Evolutionary conservation across 2,888 invertebrate genomes (phyloP), one percentile per base, ranked within the genome.

Genomic region (Volucella inflata): DNA sequence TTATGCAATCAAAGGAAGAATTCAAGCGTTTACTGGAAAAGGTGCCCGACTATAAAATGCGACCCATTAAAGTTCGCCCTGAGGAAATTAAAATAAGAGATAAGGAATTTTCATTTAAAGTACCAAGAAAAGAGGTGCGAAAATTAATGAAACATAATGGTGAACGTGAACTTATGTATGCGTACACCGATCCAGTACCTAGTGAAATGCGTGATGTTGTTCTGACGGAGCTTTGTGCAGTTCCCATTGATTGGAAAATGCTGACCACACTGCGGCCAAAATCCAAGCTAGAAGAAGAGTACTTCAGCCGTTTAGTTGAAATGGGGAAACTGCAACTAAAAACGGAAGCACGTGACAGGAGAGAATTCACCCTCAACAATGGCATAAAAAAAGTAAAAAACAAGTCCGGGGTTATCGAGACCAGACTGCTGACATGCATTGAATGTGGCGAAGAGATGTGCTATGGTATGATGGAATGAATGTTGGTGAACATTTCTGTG

Each of bases 221-320:
- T 2, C 88, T 92, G 0, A 89, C 90, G 88, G 97, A 98, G 89
- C 93, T 98, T 62, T 96, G 96, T 89, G 94, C 95, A 10, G 97
- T 98, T 16, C 95, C 96, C 46, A 98, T 98, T 84, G 97, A 97
- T 90, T 98, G 98, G 98, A 95, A 96, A 91, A 98, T 98, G 98
- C 93, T 98, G 75, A 98, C 98, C 12, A 95, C 96, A n/a, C 91
- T 96, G 38, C 93, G 97, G 88, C 98, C 98, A 0, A 97, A 97
- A 91, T 94, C 94, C 40, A 96, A 96, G 89, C 92, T 95, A 30
- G 98, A 98, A 89, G 97, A 98, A 92, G 96, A 97, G 89, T 96
- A 96, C 93, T 98, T 96, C 90, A 96, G 96, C 87, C 96, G 96
- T 88, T 93, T 96, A 91, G 95, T 97, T 51, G 97, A 97, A 92